Percentiles rank a stretch among this genome's conserved stretches.
phyloP scores from a whole-genome alignment of 2,797 vertebrate species.

The Gymnoscopelus microlampas region DNA sequence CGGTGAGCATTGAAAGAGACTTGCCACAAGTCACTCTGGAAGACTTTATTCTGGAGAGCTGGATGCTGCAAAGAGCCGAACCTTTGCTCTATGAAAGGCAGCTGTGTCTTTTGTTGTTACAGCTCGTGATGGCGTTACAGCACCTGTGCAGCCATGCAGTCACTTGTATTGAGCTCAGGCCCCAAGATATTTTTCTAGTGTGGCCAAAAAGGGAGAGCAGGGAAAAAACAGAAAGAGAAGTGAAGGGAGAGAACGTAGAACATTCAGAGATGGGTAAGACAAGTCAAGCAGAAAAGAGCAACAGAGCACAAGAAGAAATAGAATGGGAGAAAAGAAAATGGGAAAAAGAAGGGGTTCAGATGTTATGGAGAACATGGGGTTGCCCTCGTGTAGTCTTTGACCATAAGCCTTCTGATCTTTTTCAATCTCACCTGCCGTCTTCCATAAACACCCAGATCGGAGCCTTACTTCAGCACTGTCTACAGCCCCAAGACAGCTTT shows the following conservation, averaged over 20 bases:
- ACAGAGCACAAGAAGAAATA: neutral
- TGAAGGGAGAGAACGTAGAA: fast-evolving
- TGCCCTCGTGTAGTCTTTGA: slow-evolving; percentile 79
- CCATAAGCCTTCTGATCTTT: slow-evolving; percentile 20
- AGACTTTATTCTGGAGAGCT: slow-evolving; percentile 72
- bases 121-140: slow-evolving; percentile 79
- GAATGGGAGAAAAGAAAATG: neutral
- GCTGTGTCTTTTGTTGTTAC: slow-evolving; percentile 82
- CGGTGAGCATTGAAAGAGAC: slow-evolving; percentile 72
- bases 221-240: neutral
- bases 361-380: slow-evolving; percentile 63
- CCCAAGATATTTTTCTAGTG: slow-evolving; percentile 76
- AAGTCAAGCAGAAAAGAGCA: slow-evolving; percentile 1
- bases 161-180: slow-evolving; percentile 66
- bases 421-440: neutral
- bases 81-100: slow-evolving; percentile 72
- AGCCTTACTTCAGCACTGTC: slow-evolving; percentile 74
- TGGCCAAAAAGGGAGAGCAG: slow-evolving; percentile 50
- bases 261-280: neutral
- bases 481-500: slow-evolving; percentile 52
- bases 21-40: slow-evolving; percentile 81
- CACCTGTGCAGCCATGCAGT: slow-evolving; percentile 62
- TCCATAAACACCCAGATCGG: slow-evolving; percentile 73
- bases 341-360: slow-evolving; percentile 40
- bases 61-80: slow-evolving; percentile 44